Conservation (phyloP, 1,140 invertebrate species). For the Mactra quadrangularis region DNA sequence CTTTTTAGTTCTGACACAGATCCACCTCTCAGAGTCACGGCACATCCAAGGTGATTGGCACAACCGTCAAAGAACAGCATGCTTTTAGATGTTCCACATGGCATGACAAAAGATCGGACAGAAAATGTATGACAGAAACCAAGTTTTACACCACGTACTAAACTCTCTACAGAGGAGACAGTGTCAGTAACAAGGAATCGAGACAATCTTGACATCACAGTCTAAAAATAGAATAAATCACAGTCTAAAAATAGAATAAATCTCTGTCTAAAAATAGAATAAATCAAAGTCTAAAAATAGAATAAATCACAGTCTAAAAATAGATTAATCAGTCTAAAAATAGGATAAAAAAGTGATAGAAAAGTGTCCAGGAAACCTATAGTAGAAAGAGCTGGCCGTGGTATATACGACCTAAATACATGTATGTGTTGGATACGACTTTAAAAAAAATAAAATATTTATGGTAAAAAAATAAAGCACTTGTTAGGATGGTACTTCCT, state of each 20-base stretch:
- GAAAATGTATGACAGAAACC: constrained; percentile 95
- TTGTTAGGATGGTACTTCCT: too few relatives aligned
- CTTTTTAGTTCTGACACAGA: constrained; percentile 89
- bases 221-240: constrained; percentile 75
- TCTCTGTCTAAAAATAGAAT: too few relatives aligned
- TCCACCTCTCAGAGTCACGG: constrained; percentile 93
- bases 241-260: too few relatives aligned
- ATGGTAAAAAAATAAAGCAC: too few relatives aligned
- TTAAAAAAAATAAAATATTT: too few relatives aligned
- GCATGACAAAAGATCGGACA: constrained; percentile 88
- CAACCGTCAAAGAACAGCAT: constrained; percentile 98
- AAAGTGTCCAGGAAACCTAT: too few relatives aligned
- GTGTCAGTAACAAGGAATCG: constrained; percentile 93
- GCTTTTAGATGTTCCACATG: constrained; percentile 89
- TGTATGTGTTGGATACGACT: too few relatives aligned
- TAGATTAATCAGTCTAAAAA: too few relatives aligned
- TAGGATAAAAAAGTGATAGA: too few relatives aligned
- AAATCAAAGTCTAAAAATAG: constrained; percentile 88
- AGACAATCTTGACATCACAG: constrained; percentile 92
- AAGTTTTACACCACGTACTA: constrained; percentile 90
- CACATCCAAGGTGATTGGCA: constrained; percentile 93
- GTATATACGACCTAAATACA: too few relatives aligned
- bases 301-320: constrained; percentile 28
- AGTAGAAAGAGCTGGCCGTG: too few relatives aligned
- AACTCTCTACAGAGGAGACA: constrained; percentile 94